These are phyloP conservation scores for Monopterus albus DNA, from an alignment of 2,113 vertebrate genomes.

Conservation along the genomic window DNA sequence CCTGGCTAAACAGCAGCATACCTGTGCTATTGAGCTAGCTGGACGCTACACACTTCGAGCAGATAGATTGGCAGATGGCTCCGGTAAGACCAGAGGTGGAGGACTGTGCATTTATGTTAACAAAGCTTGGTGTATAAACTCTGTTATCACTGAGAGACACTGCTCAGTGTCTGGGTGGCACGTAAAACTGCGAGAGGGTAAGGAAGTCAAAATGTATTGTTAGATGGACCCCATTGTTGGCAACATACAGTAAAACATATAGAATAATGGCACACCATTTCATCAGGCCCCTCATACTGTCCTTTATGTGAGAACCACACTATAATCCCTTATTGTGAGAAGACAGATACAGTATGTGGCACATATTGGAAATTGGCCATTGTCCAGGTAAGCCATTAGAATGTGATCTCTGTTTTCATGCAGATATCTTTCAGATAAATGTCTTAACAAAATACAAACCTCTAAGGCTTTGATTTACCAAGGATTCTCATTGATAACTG, in stretches of 20 bases:
- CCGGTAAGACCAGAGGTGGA: too few species aligned
- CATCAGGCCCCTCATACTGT: not conserved
- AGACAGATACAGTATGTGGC: not conserved
- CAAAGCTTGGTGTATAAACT: too few species aligned
- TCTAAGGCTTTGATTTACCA: conserved; percentile 9
- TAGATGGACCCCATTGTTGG: not conserved
- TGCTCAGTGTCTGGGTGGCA: too few species aligned
- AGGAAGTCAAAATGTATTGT: not conserved
- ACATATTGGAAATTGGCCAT: conserved; percentile 7
- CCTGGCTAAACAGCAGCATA: too few species aligned
- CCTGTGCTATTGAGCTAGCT: too few species aligned
- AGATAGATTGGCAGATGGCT: too few species aligned
- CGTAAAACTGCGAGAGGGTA: too few species aligned
- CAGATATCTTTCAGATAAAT: not conserved
- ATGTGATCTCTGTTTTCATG: conserved; percentile 23
- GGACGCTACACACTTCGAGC: too few species aligned
- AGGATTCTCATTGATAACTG: not conserved
- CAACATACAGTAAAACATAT: not conserved
- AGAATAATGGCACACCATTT: not conserved
- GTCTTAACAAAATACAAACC: not conserved
- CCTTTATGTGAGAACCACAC: conserved; percentile 1
- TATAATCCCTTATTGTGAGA: too few species aligned
- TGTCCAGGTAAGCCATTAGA: conserved; percentile 32
- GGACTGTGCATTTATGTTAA: too few species aligned
- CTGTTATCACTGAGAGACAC: too few species aligned